Conservation (phyloP, 2,113 vertebrate genomes). For the Podocnemis expansa region DNA sequence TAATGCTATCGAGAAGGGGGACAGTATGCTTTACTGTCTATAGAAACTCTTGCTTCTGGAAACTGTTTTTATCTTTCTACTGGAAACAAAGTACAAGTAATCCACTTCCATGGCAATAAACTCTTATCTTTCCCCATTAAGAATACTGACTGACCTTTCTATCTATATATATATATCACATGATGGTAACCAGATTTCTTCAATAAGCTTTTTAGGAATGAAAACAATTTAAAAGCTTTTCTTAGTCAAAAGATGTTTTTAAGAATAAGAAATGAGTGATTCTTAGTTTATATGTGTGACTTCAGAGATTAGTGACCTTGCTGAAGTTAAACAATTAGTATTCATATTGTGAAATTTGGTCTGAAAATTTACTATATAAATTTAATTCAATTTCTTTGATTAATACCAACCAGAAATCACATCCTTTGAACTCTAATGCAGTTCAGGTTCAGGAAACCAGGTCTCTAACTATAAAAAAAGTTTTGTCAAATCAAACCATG, state of each 20-base stretch:
- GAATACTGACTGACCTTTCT: background rate
- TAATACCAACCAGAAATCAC: background rate
- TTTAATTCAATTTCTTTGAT: background rate
- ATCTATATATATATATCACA: background rate
- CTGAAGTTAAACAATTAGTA: background rate
- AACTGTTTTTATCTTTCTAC: background rate
- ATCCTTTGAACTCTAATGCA: background rate
- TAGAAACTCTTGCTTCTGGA: background rate
- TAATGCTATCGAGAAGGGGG: background rate
- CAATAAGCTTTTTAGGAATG: background rate
- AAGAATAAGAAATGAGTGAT: background rate
- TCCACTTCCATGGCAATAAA: conserved; percentile 8
- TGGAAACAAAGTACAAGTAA: background rate
- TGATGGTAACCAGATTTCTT: conserved; percentile 15
- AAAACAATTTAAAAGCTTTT: background rate
- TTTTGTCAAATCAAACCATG: conserved; percentile 32
- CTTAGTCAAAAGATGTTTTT: background rate
- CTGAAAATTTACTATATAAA: background rate
- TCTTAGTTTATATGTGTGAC: background rate
- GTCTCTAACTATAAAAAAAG: background rate
- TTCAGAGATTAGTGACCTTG: conserved; percentile 2
- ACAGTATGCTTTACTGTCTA: background rate
- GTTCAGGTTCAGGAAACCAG: background rate
- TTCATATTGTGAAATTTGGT: background rate
- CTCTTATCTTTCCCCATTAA: background rate